Conservation (phyloP, 1,140 invertebrate species). For the Papilio polytes region DNA sequence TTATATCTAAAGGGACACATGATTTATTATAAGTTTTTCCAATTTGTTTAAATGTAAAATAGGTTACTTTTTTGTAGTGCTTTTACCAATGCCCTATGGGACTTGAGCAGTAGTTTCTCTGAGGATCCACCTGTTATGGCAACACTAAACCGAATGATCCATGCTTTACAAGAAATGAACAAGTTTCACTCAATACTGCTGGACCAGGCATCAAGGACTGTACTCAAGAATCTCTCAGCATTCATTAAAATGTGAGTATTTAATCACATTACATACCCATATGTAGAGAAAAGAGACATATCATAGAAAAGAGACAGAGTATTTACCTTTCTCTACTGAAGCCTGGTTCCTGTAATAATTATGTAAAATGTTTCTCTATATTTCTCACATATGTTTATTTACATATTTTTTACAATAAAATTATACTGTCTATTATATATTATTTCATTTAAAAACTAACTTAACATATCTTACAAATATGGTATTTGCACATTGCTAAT, state of each 20-base stretch:
- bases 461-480: no score
- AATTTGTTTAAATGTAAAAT: background rate
- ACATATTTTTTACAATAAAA: no score
- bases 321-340: no score
- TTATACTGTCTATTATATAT: no score
- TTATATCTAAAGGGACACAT: background rate
- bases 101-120: conserved; percentile 90
- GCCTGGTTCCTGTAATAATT: no score
- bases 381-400: no score
- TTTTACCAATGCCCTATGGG: conserved; percentile 93
- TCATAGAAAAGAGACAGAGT: no score
- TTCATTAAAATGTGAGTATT: conserved; percentile 93
- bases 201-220: conserved; percentile 95
- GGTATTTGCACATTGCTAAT: no score
- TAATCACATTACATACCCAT: background rate
- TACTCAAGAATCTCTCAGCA: conserved; percentile 93
- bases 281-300: no score
- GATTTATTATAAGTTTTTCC: no score
- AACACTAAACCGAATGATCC: conserved; percentile 89
- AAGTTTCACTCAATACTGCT: conserved; percentile 95
- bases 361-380: no score
- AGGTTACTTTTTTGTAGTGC: conserved; percentile 83
- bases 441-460: no score
- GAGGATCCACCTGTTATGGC: conserved; percentile 89
- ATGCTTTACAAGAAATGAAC: conserved; percentile 93